Conservation (phyloP, 2,113 vertebrate genomes). For the Gallinago undulata region DNA sequence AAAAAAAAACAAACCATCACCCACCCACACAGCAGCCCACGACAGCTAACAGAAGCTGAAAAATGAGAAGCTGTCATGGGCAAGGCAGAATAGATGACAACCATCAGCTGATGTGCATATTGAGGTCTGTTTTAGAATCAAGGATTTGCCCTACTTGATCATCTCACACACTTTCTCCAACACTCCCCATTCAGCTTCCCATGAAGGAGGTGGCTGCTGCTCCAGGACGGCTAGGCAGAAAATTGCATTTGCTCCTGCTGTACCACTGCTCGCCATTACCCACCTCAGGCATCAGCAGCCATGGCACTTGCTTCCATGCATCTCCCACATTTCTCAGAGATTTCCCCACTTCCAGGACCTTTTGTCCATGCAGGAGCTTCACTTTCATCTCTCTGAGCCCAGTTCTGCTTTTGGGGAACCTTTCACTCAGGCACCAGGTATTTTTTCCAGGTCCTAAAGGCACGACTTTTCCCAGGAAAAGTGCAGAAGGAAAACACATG, state of each 20-base stretch:
- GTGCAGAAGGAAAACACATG: not conserved
- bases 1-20: too few species aligned
- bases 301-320: not conserved
- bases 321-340: not conserved
- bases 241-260: not conserved
- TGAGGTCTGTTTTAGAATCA: not conserved
- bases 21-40: too few species aligned
- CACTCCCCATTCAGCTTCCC: not conserved
- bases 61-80: not conserved
- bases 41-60: not conserved
- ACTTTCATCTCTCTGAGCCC: not conserved
- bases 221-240: not conserved
- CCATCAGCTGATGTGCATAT: not conserved
- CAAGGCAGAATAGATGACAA: not conserved
- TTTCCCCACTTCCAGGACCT: not conserved
- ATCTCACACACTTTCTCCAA: not conserved
- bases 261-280: not conserved
- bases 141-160: not conserved
- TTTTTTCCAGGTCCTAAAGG: not conserved
- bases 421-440: not conserved
- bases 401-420: not conserved
- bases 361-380: not conserved
- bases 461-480: not conserved
- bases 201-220: not conserved
- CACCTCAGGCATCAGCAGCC: not conserved